These are phyloP conservation scores for Hydropsyche tenuis DNA, from an alignment of 1,140 invertebrate genomes.

Conservation along the genomic window DNA sequence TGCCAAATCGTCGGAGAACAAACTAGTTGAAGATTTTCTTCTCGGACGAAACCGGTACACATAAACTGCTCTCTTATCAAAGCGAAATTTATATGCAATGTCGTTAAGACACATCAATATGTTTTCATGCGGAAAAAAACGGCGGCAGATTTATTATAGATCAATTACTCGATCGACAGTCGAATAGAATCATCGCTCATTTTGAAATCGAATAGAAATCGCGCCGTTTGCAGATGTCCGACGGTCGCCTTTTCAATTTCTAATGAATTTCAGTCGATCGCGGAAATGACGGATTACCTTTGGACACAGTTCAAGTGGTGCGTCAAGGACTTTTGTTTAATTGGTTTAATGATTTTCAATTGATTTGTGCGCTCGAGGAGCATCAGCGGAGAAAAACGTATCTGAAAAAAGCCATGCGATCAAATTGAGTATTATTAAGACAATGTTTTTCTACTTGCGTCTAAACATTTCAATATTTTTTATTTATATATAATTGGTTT, in stretches of 20 bases:
- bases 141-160: background rate
- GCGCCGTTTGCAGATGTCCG: too few relatives aligned
- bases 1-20: conserved; percentile 19
- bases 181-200: too few relatives aligned
- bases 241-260: too few relatives aligned
- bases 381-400: too few relatives aligned
- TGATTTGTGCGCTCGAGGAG: background rate
- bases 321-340: conserved; percentile 18
- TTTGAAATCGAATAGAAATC: too few relatives aligned
- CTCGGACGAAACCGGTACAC: background rate
- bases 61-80: conserved; percentile 17
- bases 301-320: background rate
- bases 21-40: conserved; percentile 19
- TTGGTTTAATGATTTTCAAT: conserved; percentile 14
- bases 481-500: too few relatives aligned
- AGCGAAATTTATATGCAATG: background rate
- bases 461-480: too few relatives aligned
- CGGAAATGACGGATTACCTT: background rate
- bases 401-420: too few relatives aligned
- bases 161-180: background rate
- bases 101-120: background rate
- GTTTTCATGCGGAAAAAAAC: background rate
- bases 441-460: too few relatives aligned
- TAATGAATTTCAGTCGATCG: background rate
- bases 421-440: too few relatives aligned